phyloP scores from a whole-genome alignment of 2,888 invertebrate genomes.

The Agriopis aurantiaria region DNA sequence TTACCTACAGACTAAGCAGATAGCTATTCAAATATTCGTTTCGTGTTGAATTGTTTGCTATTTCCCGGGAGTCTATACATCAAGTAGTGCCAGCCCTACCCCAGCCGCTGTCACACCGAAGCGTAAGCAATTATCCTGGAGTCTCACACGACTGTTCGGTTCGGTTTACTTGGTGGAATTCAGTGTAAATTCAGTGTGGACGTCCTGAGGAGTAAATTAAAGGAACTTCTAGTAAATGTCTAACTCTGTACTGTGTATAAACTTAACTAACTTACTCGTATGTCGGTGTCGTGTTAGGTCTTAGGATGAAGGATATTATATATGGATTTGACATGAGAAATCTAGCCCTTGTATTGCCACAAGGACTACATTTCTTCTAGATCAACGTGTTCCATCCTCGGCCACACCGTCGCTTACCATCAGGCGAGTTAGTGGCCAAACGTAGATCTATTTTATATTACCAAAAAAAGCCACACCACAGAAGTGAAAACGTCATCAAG shows the following conservation, averaged over 20 bases:
- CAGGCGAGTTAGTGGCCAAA: no score
- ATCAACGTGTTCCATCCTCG: no score
- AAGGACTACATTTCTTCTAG: no score
- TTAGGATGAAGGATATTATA: no score
- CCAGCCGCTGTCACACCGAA: slow-evolving; percentile 51
- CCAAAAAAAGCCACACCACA: no score
- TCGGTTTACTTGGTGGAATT: slow-evolving; percentile 22
- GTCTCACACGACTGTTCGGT: slow-evolving; percentile 14
- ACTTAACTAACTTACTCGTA: not conserved
- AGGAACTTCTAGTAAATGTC: not conserved
- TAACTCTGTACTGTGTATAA: not conserved
- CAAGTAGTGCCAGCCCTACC: slow-evolving; percentile 22
- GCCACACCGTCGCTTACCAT: no score
- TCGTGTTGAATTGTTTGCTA: not conserved
- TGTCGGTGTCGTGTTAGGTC: no score
- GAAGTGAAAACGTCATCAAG: no score
- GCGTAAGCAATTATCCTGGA: slow-evolving; percentile 36
- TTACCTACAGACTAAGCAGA: not conserved
- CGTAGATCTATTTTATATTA: no score
- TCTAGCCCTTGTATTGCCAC: no score
- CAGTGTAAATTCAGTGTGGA: slow-evolving; percentile 1
- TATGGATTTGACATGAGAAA: no score
- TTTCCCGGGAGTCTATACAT: not conserved
- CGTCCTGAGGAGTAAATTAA: not conserved
- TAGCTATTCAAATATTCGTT: not conserved